Percentiles rank a stretch among this genome's conserved stretches.
Conservation (phyloP, 1,140 invertebrate species). For the Cydia fagiglandana region DNA sequence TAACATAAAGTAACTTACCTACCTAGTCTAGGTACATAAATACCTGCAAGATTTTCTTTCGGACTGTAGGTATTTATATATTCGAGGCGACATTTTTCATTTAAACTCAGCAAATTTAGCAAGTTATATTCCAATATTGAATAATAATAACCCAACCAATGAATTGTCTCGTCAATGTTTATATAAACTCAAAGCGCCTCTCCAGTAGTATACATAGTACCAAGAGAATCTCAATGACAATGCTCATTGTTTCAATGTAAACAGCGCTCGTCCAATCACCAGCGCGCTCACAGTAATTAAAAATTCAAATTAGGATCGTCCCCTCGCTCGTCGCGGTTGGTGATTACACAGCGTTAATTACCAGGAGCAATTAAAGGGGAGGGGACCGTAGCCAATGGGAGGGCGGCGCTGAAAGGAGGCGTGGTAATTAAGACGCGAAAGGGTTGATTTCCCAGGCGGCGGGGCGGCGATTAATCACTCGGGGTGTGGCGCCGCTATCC, state of each 20-base stretch:
- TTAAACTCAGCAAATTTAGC: too few relatives aligned
- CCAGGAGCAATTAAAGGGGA: conserved; percentile 68
- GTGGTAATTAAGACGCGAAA: conserved; percentile 77
- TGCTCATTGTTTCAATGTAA: conserved; percentile 58
- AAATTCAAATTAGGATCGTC: conserved; percentile 76
- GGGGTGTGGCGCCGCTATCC: conserved; percentile 39
- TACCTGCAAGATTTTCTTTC: too few relatives aligned
- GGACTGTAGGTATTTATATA: too few relatives aligned
- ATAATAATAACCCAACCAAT: too few relatives aligned
- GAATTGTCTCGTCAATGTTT: not conserved
- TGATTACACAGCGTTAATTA: conserved; percentile 75
- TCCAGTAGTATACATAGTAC: not conserved
- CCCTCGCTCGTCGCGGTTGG: conserved; percentile 63
- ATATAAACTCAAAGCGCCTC: not conserved
- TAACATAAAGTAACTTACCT: too few relatives aligned
- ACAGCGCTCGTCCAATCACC: conserved; percentile 59
- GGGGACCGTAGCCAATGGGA: conserved; percentile 65
- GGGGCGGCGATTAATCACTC: conserved; percentile 67
- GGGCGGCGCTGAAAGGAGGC: conserved; percentile 64
- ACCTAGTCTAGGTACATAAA: too few relatives aligned
- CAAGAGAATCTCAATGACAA: conserved; percentile 50
- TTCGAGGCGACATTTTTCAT: too few relatives aligned
- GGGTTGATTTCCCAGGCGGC: conserved; percentile 74
- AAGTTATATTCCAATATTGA: too few relatives aligned
- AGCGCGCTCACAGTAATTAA: conserved; percentile 65